Base-by-base conservation (phyloP, 1,140 invertebrate species). In the Drosophila arawakana region DNA sequence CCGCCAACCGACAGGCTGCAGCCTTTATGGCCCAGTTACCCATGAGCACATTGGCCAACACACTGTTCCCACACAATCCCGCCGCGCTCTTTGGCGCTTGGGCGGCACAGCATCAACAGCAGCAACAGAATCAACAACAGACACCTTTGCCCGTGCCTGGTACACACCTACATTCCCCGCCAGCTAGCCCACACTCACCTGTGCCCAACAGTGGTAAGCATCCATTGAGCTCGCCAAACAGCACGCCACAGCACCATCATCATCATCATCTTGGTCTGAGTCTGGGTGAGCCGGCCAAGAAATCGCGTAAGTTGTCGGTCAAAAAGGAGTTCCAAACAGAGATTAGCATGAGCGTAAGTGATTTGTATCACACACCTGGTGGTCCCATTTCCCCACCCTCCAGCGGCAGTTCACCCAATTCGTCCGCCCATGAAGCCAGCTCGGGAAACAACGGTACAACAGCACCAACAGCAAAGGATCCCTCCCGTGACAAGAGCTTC, bases 401-500 rank as follows among this genome's bases (percentile, higher is more conserved):
- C 15, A 93, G 92, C 35, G 93, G 93, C 58, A 92, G 92, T 7
- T 94, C 93, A 7, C 93, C 94, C 4, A 93, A 94, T 34, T 93
- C 93, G 2, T 93, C 93, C 7, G 85, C 86, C 3, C 90, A 91
- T 37, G 78, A 77, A 43, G 73, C 66, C 15, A 46, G 39, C 44
- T 7, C 81, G 39, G 80, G 72, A 93, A 81, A 55, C 43, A 10
- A 46, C 39, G 25, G 25, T 30, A 30, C 25, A 30, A 76, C 9
- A 76, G 78, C 59, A 10, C 47, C 70, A 47, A 93, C 89, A 18
- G 91, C 76, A 91, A 94, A 92, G 92, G 95, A 93, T 80, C 93
- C 80, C 78, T 93, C 93, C 0, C 93, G 96, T 1, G 97, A 97
- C 77, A 97, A 97, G 90, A 95, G 96, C 3, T 98, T 98, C 92